Conservation (phyloP, 2,888 invertebrate genomes). For the Idaea dimidiata region DNA sequence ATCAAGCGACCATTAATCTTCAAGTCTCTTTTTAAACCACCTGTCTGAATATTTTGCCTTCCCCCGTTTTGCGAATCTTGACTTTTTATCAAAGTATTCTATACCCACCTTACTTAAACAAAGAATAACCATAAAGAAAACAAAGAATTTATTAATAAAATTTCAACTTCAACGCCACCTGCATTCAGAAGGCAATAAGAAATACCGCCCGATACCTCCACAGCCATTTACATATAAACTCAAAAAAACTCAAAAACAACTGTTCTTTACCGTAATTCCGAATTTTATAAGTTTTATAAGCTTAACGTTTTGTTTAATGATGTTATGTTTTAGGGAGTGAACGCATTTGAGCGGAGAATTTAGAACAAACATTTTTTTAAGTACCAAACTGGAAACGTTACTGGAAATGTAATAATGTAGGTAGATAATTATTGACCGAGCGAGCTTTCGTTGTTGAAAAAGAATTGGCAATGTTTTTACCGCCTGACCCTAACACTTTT, state of each 20-base stretch:
- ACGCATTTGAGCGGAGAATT: background rate
- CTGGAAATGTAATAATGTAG: too few species aligned
- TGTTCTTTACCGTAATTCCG: constrained; percentile 16
- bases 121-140: background rate
- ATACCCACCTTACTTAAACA: constrained; percentile 8
- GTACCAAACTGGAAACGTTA: too few species aligned
- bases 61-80: background rate
- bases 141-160: background rate
- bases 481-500: too few species aligned
- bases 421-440: too few species aligned
- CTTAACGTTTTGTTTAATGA: background rate
- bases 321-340: constrained; percentile 3
- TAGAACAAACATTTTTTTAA: background rate
- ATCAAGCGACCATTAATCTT: too few species aligned
- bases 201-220: constrained; percentile 9
- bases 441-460: too few species aligned
- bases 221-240: constrained; percentile 28
- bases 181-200: constrained; percentile 11
- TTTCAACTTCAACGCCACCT: background rate
- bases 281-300: constrained; percentile 16
- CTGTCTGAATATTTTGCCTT: too few species aligned
- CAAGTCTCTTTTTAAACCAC: too few species aligned
- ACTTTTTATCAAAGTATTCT: background rate
- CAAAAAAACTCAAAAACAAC: constrained; percentile 20
- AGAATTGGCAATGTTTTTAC: too few species aligned